Base-by-base conservation (phyloP, 2,888 invertebrate species). In the Eugnorisma glareosa region DNA sequence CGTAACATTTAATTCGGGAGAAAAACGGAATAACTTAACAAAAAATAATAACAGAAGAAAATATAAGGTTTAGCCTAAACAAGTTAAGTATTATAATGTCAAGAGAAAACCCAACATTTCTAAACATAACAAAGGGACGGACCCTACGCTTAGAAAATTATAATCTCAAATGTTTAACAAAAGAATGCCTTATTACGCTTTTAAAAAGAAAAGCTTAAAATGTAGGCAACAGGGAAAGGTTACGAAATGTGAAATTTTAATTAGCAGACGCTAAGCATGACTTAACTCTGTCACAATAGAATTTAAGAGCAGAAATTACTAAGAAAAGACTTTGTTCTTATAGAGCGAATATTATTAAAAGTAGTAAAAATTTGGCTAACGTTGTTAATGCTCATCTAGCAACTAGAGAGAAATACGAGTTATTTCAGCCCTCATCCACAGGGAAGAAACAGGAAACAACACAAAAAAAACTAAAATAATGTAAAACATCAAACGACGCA, bases 111-210 rank as follows among this genome's bases (percentile, higher is more conserved):
- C 24, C 67, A 35, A 63, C 28, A 59, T 67, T 51, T 71, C 31
- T 57, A 40, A 68, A 82, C 28, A 18, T 24, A 61, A 85, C 64
- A 81, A 82, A 72, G 40, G 81, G 63, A 54, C 64, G 28, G 57
- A 54, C 59, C 59, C 71, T 48, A 72, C 64, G 54, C 54, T 81
- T 81, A 81, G 45, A 72, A 85, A 68, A 81, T 85, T 81, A 81
- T 69, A 81, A 72, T 85, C 68, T 66, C 54, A 81, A 85, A 64
- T 75, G 70, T 72, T 61, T 59, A 66, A 85, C 75, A 75, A 85
- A 82, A 85, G 71, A 82, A 79, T 84, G 71, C 71, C 68, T 75
- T 75, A 85, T 72, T 66, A 75, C 18, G 21, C 68, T 70, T 85
- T 72, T 37, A 71, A 75, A 85, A 81, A 75, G 40, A 63, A 61